A percentile compares a stretch with the other conserved stretches of the same genome.
These are phyloP conservation scores for Thripadectes ignobilis DNA, from an alignment of 2,797 vertebrate genomes.

Conservation along the genomic window DNA sequence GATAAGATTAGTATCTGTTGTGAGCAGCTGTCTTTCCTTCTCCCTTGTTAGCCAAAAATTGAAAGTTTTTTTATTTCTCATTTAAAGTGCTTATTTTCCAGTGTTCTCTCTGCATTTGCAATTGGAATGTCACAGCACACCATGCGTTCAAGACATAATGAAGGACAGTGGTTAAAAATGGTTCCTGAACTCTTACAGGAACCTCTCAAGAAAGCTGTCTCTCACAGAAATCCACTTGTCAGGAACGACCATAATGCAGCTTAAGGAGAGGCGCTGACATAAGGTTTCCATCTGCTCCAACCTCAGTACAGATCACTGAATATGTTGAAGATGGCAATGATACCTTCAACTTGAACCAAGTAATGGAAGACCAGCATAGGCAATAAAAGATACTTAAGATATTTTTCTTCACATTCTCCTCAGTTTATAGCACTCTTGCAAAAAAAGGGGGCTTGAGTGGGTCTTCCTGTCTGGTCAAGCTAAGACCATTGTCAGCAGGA, in stretches of 20 bases:
- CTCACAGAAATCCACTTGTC: constrained; percentile 25
- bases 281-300: constrained; percentile 41
- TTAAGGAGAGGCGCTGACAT: constrained; percentile 31
- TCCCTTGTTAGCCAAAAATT: not conserved
- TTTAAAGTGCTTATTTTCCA: not conserved
- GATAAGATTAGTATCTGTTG: not conserved
- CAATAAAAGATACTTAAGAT: not conserved
- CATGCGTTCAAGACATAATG: not conserved
- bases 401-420: not conserved
- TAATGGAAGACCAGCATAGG: not conserved
- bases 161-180: not conserved
- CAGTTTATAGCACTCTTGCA: not conserved
- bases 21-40: not conserved
- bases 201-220: not conserved
- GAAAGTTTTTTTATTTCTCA: not conserved
- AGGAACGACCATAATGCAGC: constrained; percentile 5
- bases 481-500: not conserved
- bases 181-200: not conserved
- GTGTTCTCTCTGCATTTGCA: not conserved
- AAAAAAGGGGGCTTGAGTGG: not conserved
- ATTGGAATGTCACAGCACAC: not conserved
- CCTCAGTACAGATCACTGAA: not conserved
- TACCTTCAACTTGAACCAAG: not conserved
- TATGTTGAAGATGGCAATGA: not conserved
- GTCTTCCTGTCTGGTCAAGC: not conserved